phyloP scores from a whole-genome alignment of 2,113 vertebrate species.

The Apodemus sylvaticus region DNA sequence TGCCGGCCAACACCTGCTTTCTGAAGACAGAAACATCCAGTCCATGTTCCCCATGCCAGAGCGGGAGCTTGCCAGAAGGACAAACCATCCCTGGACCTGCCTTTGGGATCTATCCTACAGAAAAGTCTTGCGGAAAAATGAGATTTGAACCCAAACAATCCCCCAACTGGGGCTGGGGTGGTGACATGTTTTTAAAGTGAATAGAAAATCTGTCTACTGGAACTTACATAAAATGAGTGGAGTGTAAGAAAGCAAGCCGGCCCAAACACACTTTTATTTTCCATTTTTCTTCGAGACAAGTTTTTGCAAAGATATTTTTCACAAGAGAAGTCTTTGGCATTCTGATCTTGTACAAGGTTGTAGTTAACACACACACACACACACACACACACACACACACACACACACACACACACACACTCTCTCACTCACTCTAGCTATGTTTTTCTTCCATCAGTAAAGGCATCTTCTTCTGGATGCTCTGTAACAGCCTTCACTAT shows the following conservation, averaged over 20 bases:
- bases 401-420: too few relatives aligned
- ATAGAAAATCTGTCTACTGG: constrained; percentile 10
- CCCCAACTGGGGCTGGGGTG: not conserved
- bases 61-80: not conserved
- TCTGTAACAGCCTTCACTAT: not conserved
- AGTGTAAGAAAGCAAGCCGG: not conserved
- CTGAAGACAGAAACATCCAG: not conserved
- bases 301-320: not conserved
- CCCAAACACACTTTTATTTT: not conserved
- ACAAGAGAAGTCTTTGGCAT: not conserved
- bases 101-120: not conserved
- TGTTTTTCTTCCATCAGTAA: not conserved
- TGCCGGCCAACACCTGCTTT: not conserved
- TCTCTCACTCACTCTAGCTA: too few relatives aligned
- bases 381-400: too few relatives aligned
- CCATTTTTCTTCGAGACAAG: not conserved
- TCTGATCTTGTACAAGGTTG: not conserved
- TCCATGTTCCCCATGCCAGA: not conserved
- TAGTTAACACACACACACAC: not conserved
- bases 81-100: not conserved
- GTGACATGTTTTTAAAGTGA: not conserved
- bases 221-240: not conserved
- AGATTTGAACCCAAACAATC: constrained; percentile 20
- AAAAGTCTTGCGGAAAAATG: constrained; percentile 44
- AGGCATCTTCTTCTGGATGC: not conserved